These are phyloP conservation scores for Melanocharis versteri DNA, from an alignment of 2,113 vertebrate species.

Conservation along the genomic window DNA sequence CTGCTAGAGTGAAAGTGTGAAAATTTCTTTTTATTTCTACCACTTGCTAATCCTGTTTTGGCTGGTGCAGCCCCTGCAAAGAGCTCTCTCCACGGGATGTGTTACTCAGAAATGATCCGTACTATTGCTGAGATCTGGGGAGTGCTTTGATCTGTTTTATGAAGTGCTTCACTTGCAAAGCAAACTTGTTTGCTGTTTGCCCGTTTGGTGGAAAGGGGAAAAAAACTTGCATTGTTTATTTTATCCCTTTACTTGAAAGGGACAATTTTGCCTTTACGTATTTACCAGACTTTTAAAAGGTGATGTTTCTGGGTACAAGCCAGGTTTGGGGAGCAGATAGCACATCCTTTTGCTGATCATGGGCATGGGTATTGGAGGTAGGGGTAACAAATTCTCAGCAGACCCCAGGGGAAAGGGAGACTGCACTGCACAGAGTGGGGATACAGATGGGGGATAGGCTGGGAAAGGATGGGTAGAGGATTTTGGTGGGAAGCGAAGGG, in stretches of 20 bases:
- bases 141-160: slow-evolving; percentile 15
- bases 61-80: slow-evolving; percentile 42
- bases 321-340: not conserved
- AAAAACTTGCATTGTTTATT: not conserved
- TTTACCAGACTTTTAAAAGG: not conserved
- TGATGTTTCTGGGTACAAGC: rapidly evolving
- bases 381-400: not conserved
- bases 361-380: rapidly evolving
- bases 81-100: slow-evolving; percentile 34
- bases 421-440: not conserved
- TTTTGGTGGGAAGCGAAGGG: not conserved
- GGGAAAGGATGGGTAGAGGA: not conserved
- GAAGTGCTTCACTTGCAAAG: not conserved
- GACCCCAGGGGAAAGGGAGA: not conserved
- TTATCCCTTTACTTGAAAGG: not conserved
- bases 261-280: not conserved
- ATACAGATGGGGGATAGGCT: no score
- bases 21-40: slow-evolving; percentile 46
- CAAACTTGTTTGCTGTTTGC: not conserved
- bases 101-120: slow-evolving; percentile 13
- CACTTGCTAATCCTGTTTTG: slow-evolving; percentile 62
- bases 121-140: not conserved
- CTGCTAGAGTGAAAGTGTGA: slow-evolving; percentile 53
- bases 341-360: not conserved
- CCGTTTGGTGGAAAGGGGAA: not conserved